Conservation (phyloP, 2,888 invertebrate genomes). For the Tridacna gigas region DNA sequence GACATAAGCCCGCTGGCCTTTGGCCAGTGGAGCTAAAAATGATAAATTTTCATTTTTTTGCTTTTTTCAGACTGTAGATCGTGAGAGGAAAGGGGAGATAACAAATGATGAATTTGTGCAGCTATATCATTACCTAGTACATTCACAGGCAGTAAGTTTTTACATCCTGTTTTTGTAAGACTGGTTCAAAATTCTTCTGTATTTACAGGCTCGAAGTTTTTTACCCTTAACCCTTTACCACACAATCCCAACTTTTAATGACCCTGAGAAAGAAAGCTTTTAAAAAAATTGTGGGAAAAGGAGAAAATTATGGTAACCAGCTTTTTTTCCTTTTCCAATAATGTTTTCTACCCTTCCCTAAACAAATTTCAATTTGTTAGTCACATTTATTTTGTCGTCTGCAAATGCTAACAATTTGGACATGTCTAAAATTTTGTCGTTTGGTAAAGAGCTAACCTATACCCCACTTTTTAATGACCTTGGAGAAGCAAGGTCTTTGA, state of each 20-base stretch:
- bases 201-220: not conserved
- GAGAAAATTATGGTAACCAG: not conserved
- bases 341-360: no score
- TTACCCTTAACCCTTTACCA: no score
- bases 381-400: no score
- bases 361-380: no score
- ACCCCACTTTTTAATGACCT: not conserved
- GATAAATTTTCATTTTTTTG: no score
- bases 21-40: no score
- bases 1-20: no score
- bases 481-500: not conserved
- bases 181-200: not conserved
- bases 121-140: constrained; percentile 93
- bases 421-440: no score
- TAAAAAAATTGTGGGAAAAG: constrained; percentile 1
- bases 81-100: constrained; percentile 90
- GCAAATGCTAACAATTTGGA: no score
- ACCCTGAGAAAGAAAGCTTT: not conserved
- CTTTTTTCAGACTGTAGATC: constrained; percentile 93
- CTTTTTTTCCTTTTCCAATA: not conserved
- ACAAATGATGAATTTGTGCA: constrained; percentile 95
- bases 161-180: not conserved
- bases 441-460: no score
- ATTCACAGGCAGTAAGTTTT: constrained; percentile 90
- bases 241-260: not conserved